A percentile compares a stretch with the other conserved stretches of the same genome.
Evolutionary conservation across 2,888 invertebrate species (phyloP).

Genomic region (Cheilosia grossa): DNA sequence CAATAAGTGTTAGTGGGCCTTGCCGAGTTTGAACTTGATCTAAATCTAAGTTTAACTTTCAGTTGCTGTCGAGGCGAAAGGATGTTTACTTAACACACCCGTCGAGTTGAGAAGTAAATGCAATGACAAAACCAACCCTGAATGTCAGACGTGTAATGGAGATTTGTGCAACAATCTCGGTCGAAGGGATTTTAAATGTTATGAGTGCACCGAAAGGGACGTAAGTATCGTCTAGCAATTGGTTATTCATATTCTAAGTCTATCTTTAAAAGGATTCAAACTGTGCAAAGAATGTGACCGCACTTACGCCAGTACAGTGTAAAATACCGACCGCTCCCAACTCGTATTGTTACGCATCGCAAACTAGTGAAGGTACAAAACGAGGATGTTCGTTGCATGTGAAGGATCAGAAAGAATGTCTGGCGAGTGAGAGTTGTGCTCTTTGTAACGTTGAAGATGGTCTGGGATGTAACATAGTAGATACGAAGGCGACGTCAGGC

Average conservation of each 20-base stretch:
- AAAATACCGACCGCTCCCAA: constrained; percentile 78
- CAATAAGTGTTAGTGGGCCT: constrained; percentile 78
- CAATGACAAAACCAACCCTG: constrained; percentile 64
- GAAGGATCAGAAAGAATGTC: constrained; percentile 78
- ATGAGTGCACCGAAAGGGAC: constrained; percentile 78
- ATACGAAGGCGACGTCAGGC: neutral
- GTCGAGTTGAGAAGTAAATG: constrained; percentile 78
- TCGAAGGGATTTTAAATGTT: constrained; percentile 78
- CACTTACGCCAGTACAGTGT: constrained; percentile 77
- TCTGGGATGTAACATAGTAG: constrained; percentile 77
- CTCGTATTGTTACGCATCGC: constrained; percentile 80
- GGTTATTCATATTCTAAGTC: neutral
- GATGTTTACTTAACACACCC: constrained; percentile 78
- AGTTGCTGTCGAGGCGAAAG: constrained; percentile 79
- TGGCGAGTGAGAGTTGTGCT: constrained; percentile 76
- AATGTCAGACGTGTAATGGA: constrained; percentile 79
- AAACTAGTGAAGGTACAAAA: constrained; percentile 49
- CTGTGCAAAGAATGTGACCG: constrained; percentile 75
- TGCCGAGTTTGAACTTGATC: neutral
- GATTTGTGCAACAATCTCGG: constrained; percentile 79
- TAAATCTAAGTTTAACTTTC: constrained; percentile 10
- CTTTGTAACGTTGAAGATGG: constrained; percentile 78
- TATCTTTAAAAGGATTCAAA: constrained; percentile 75
- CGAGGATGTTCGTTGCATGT: constrained; percentile 79
- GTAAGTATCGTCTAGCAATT: constrained; percentile 73